Evolutionary conservation across 2,888 invertebrate species (phyloP), one percentile per base, ranked within the genome.

Genomic region (Melanchra persicariae): DNA sequence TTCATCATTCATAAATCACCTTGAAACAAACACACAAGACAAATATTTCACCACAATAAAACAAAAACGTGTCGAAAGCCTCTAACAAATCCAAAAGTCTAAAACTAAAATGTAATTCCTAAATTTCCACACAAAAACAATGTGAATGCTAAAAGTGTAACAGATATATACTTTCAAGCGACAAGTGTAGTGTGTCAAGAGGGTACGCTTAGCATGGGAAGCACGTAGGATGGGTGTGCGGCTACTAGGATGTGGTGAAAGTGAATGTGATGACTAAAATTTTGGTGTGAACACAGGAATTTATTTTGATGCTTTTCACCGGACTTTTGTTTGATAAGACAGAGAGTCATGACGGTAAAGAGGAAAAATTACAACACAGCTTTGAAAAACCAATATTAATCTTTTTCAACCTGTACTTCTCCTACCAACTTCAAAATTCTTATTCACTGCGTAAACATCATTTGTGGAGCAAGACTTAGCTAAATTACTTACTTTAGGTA

Each of bases 111-210:
- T 49, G 55, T 70, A 49, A 79, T 65, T 65, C 58, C 24, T 57
- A 49, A 45, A 51, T 79, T 82, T 74, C 37, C 45, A 69, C 64
- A 76, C 57, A 83, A 69, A 79, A 71, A 70, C 69, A 71, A 81
- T 66, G 60, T 66, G 12, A 69, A 70, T 62, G 47, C 15, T 77
- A 68, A 69, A 85, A 84, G 84, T 84, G 82, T 86, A 78, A 85
- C 86, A 75, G 70, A 70, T 68, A 60, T 52, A 58, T 82, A 91
- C 93, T 93, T 93, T 93, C 93, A 82, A 86, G 91, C 92, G 88
- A 92, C 92, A 91, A 91, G 89, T 86, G 83, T 81, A 91, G 91
- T 93, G 87, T 91, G 94, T 92, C 90, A 94, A 77, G 87, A 86
- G 93, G 93, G 87, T 91, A 84, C 76, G 77, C 85, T 94, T 89